A percentile compares a stretch with the other conserved stretches of the same genome.
These are phyloP conservation scores for Reinhardtius hippoglossoides DNA, from an alignment of 2,113 vertebrate genomes.

Conservation along the genomic window DNA sequence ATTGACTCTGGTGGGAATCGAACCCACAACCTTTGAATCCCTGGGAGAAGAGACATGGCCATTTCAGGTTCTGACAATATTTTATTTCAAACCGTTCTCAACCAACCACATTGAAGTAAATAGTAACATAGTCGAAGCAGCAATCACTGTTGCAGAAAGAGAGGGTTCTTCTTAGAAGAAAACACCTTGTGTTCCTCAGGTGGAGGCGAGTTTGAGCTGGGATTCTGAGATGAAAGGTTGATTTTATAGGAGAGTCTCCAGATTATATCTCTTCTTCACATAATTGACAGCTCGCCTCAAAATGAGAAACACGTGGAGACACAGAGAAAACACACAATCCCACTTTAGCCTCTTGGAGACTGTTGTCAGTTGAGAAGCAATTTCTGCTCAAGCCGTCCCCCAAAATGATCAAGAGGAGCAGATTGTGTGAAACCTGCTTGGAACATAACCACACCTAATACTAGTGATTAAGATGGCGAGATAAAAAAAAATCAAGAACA, in stretches of 20 bases:
- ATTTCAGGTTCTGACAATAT: neutral
- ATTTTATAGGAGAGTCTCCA: neutral
- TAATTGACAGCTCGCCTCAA: constrained; percentile 18
- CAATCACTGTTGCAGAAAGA: neutral
- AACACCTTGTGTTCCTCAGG: constrained; percentile 11
- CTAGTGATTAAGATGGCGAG: neutral
- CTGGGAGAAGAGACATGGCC: neutral
- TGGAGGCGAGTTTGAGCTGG: neutral
- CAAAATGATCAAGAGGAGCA: neutral
- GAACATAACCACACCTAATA: neutral
- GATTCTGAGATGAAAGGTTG: neutral
- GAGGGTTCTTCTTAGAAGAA: constrained; percentile 68
- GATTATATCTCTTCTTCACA: constrained; percentile 13
- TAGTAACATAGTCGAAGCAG: constrained; percentile 5
- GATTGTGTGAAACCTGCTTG: constrained; percentile 1
- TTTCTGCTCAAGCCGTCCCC: neutral
- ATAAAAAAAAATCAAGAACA: neutral
- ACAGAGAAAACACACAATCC: constrained; percentile 14
- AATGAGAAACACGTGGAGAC: neutral
- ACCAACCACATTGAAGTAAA: neutral
- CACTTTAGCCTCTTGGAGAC: constrained; percentile 5
- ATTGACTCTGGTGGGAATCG: no score
- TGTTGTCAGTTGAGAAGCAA: neutral
- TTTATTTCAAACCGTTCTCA: constrained; percentile 43
- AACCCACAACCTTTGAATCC: no score